Base-by-base conservation (phyloP, 1,140 invertebrate genomes). In the Halyomorpha halys region DNA sequence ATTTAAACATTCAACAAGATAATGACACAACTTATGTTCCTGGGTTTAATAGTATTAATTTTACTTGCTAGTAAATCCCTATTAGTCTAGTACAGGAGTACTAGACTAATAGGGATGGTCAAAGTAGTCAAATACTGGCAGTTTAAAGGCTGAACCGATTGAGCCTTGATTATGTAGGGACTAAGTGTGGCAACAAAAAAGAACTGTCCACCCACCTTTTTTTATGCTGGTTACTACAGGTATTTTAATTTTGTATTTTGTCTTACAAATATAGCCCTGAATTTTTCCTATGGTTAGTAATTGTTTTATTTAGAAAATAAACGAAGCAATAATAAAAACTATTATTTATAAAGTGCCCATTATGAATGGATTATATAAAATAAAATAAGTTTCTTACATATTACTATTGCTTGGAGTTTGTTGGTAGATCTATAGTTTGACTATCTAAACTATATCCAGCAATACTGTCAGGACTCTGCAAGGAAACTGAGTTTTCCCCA, bases 381-480 rank as follows among this genome's bases (percentile, higher is more conserved):
- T 39, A 39, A 39, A 39, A 6, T 6, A 19, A 49, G 6, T 11
- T 49, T 8, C 47, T 49, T 49, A 49, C 47, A 49, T 39, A 23
- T 27, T 25, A 56, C 19, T 56, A 45, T 45, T 61, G 44, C 18
- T 61, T 61, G 21, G 60, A 19, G 25, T 65, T 65, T 11, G 63
- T 66, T 15, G 64, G 66, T 23, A 68, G 53, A 56, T 70, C 69
- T 53, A 71, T 68, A 27, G 67, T 71, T 65, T 70, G 69, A 56
- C 69, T 71, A 53, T 72, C 69, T 30, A 72, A 64, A 61, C 71
- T 71, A 62, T 72, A 72, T 73, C 74, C 80, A 71, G 83, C 83
- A 73, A 86, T 84, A 67, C 84, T 86, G 73, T 87, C 86, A 34
- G 86, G 86, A 71, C 85, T 86, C 73, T 87, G 85, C 19, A 87